A percentile compares a stretch with the other conserved stretches of the same genome.
Evolutionary conservation across 2,113 vertebrate genomes (phyloP).

Genomic region (Labrus mixtus): DNA sequence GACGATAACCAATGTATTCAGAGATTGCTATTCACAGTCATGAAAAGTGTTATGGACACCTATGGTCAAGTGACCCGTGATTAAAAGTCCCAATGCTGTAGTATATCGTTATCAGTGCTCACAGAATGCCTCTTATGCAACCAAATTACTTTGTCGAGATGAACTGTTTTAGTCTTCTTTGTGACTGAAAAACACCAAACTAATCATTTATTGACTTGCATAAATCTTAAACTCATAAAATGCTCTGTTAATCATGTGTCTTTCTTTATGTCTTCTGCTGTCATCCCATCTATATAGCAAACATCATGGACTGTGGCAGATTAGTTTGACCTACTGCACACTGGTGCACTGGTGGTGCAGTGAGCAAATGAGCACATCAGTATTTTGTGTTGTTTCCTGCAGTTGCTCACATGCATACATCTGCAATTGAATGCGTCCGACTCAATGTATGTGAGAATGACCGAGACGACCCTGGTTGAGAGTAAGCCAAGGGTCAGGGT

Average conservation of each 20-base stretch:
- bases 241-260: neutral
- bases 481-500: conserved; percentile 25
- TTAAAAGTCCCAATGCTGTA: neutral
- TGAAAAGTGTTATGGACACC: too few species aligned
- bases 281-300: conserved; percentile 6
- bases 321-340: conserved; percentile 66
- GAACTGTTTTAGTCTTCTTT: neutral
- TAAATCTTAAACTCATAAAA: neutral
- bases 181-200: neutral
- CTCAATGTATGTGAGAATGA: conserved; percentile 23
- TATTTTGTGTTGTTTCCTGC: conserved; percentile 25
- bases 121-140: neutral
- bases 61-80: too few species aligned
- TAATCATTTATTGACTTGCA: neutral
- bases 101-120: too few species aligned
- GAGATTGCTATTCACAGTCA: too few species aligned
- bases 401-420: conserved; percentile 4
- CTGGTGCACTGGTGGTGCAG: conserved; percentile 30
- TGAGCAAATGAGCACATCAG: conserved; percentile 22
- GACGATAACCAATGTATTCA: too few species aligned
- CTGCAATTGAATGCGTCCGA: neutral
- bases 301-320: conserved; percentile 47
- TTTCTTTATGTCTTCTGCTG: neutral
- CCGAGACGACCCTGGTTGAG: conserved; percentile 3
- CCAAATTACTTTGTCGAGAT: neutral